Evolutionary conservation across 2,888 invertebrate species (phyloP), one percentile per base, ranked within the genome.

Genomic region (Tethea ocularis): DNA sequence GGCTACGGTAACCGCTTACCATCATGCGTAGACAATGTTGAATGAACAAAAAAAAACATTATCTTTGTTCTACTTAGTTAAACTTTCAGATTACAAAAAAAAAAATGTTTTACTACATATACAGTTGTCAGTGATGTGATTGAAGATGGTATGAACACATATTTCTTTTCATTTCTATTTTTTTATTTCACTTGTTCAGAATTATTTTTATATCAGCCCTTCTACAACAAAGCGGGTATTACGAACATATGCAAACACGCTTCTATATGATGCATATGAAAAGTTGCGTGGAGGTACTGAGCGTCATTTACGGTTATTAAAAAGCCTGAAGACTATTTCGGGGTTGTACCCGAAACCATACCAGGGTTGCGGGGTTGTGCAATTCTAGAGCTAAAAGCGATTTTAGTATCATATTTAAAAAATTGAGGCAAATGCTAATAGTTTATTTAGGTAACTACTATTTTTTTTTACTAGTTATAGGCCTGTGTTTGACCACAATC

Each of bases 301-400:
- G 70, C 68, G 68, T 73, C 77, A 77, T 83, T 78, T 73, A 74
- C 78, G 75, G 76, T 83, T 82, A 83, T 83, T 83, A 83, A 84
- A 83, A 82, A 77, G 71, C 72, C 65, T 60, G 68, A 71, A 67
- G 77, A 79, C 74, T 80, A 80, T 80, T 80, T 77, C 64, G 72
- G 72, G 67, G 68, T 57, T 56, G 65, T 71, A 60, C 70, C 68
- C 61, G 56, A 69, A 71, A 66, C 72, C 68, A 57, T 70, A 63
- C 62, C 59, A 64, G 65, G 66, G 58, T 71, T 63, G 46, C 0
- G 1, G 29, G 61, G 61, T 57, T 69, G 66, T 24, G 53, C 58
- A 75, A 71, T 66, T 61, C 64, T 59, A 51, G 53, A 53, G 51
- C 52, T 52, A 60, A 20, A 15, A 29, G 24, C 38, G 57, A 33